Evolutionary conservation across 2,797 vertebrate species (phyloP), one percentile per base, ranked within the genome.

Genomic region (Pangasius djambal): DNA sequence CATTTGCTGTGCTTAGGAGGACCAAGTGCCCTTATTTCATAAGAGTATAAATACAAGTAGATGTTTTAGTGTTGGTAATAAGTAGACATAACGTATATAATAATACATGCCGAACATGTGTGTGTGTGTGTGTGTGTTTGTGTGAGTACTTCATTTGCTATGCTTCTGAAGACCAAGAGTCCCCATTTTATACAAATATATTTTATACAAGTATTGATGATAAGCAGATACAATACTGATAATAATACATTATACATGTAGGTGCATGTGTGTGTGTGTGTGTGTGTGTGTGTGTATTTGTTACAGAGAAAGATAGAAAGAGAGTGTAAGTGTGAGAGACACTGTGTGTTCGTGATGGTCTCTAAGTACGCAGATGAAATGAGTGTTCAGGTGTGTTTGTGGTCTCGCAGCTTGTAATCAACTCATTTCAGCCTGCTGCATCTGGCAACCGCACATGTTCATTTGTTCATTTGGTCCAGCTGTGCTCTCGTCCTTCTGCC

Each of bases 391-490:
- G 50, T 86, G 88, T 67, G 82, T 78, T 84, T 84, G 25, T 50
- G 63, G 83, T 89, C 67, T 83, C 85, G 10, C 31, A 82, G 78
- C 67, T 86, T 85, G 34, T 75, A 72, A 82, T 89, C 50, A 40
- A 28, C 84, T 89, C 52, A 61, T 74, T 86, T 86, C 52, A n/a
- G 37, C 40, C 67, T 61, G 15, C 69, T 37, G 70, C 85, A 86
- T 86, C 88, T 86, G 88, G 65, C 84, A 89, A 72, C 74, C 40
- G n/a, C 55, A 63, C 57, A 15, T 86, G 85, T 74, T 89, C 52
- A 82, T 89, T 83, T 83, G 85, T 83, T 70, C 85, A 75, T 83
- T 86, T 83, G 78, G 52, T 86, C 83, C 88, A 86, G 88, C 88
- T 89, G 84, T 74, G 84, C 25, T 61, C 77, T 82, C 50, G 34